Conservation (phyloP, 2,888 invertebrate species). For the Ephialtes manifestator region DNA sequence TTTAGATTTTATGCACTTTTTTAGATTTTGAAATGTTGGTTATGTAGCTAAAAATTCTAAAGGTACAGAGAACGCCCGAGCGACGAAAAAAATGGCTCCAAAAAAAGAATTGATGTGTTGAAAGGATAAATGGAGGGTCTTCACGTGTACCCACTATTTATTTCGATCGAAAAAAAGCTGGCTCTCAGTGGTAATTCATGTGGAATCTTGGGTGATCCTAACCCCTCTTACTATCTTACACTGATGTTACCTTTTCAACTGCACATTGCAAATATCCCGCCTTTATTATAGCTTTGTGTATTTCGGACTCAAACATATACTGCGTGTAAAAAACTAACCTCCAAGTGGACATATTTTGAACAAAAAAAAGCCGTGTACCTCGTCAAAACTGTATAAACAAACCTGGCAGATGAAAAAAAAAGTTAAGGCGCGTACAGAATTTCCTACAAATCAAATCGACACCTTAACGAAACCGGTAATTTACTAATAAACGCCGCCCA, state of each 20-base stretch:
- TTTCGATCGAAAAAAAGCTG: conserved; percentile 24
- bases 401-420: conserved; percentile 8
- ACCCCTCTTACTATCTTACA: not conserved
- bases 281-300: not conserved
- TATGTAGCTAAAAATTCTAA: too few relatives aligned
- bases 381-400: conserved; percentile 26
- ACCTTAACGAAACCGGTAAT: conserved; percentile 80
- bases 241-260: not conserved
- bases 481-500: conserved; percentile 77
- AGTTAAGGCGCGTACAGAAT: conserved; percentile 17
- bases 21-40: too few relatives aligned
- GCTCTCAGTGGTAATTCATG: conserved; percentile 29
- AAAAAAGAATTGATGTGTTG: too few relatives aligned
- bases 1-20: too few relatives aligned
- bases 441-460: conserved; percentile 81
- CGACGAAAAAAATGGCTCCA: too few relatives aligned
- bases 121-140: too few relatives aligned
- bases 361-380: not conserved
- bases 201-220: conserved; percentile 37
- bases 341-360: not conserved
- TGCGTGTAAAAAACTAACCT: not conserved
- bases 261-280: not conserved
- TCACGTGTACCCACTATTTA: conserved; percentile 21
- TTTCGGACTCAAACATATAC: not conserved
- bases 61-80: too few relatives aligned